Evolutionary conservation across 2,113 vertebrate species (phyloP).

Genomic region (Brachyhypopomus gauderio): DNA sequence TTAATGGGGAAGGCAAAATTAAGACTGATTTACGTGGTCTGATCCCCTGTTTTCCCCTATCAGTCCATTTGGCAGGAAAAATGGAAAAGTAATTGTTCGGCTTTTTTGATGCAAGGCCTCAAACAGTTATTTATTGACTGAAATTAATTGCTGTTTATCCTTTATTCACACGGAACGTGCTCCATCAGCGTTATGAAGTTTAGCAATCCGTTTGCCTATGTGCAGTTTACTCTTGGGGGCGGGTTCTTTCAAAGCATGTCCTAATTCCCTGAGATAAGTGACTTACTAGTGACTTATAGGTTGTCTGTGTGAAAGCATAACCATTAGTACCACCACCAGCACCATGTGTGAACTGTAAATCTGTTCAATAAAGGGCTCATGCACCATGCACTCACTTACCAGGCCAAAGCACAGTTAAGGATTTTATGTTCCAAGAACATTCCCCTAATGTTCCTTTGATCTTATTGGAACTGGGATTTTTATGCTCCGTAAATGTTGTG

Average conservation of each 20-base stretch:
- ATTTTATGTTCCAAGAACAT: no score
- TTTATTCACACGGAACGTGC: constrained; percentile 84
- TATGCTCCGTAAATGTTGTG: not conserved
- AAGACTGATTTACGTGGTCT: constrained; percentile 99
- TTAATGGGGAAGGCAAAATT: constrained; percentile 99
- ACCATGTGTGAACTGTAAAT: not conserved
- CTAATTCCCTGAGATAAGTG: constrained; percentile 85
- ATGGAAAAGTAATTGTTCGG: constrained; percentile 95
- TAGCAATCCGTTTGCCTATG: constrained; percentile 78
- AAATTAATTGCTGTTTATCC: constrained; percentile 95
- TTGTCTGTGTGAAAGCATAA: constrained; percentile 1
- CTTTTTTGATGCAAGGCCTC: constrained; percentile 83
- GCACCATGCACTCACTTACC: not conserved
- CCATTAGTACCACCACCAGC: not conserved
- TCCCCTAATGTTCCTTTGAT: no score
- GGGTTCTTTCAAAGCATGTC: constrained; percentile 81
- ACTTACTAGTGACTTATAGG: constrained; percentile 71
- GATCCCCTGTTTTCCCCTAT: constrained; percentile 96
- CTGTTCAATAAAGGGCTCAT: not conserved
- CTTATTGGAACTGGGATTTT: no score
- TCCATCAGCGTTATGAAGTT: constrained; percentile 86
- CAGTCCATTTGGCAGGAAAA: constrained; percentile 98
- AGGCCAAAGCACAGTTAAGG: not conserved
- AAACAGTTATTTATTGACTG: constrained; percentile 92
- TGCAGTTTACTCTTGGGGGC: constrained; percentile 75